Evolutionary conservation across 2,113 vertebrate species (phyloP).

Genomic region (Indicator indicator): DNA sequence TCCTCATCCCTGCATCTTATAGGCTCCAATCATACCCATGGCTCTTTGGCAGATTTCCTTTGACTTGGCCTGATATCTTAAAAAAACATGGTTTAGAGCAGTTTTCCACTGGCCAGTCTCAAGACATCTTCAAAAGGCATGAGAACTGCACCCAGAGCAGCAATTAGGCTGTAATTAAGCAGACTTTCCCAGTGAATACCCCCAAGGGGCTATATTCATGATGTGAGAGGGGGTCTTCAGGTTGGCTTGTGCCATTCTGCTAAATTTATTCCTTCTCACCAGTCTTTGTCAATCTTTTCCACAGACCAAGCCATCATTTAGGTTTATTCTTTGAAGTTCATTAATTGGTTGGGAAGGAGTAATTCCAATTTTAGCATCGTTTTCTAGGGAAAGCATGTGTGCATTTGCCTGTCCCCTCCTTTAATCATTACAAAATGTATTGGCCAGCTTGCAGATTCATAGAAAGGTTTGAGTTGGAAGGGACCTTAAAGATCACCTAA

Average conservation of each 20-base stretch:
- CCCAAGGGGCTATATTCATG: rapidly evolving
- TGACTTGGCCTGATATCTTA: neutral
- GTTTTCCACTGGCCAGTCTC: neutral
- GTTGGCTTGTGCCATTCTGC: neutral
- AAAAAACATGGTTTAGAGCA: neutral
- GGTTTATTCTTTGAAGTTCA: neutral
- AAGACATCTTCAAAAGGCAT: neutral
- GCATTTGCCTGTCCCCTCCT: neutral
- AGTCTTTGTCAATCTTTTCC: neutral
- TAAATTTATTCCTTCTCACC: neutral
- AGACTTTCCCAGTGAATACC: neutral
- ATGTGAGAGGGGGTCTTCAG: neutral
- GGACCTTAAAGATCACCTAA: too few relatives aligned
- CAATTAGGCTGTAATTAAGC: constrained; percentile 21
- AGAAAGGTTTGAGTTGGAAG: too few relatives aligned
- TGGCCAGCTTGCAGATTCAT: neutral
- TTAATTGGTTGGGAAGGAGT: neutral
- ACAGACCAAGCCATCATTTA: rapidly evolving
- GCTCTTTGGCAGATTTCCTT: neutral
- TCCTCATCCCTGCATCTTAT: neutral
- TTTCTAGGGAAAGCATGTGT: neutral
- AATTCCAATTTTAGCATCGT: neutral
- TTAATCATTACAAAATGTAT: neutral
- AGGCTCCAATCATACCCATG: neutral
- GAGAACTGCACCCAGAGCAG: neutral